Conservation (phyloP, 64 coral and sea anemone genomes). For the Catalaphyllia jardinei region DNA sequence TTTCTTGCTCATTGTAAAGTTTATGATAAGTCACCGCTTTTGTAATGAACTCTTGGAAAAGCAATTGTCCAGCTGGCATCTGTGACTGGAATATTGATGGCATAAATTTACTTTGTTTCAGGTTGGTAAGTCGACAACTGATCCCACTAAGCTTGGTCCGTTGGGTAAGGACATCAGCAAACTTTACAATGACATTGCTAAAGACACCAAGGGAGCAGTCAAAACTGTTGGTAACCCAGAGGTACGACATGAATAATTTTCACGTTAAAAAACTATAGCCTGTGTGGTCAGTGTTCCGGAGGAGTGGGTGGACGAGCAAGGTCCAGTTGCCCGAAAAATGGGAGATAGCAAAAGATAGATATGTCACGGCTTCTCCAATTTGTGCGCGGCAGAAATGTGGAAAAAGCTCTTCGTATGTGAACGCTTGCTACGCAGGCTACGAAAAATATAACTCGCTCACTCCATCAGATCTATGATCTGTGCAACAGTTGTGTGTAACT, state of each 20-base stretch:
- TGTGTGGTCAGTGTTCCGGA: neutral
- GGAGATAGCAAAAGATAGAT: too few relatives aligned
- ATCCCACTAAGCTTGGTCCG: conserved; percentile 85
- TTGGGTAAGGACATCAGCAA: conserved; percentile 89
- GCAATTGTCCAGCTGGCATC: neutral
- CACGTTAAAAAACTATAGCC: too few relatives aligned
- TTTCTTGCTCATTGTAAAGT: too few relatives aligned
- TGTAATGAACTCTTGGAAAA: too few relatives aligned
- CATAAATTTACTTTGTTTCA: conserved; percentile 16
- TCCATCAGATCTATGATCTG: neutral
- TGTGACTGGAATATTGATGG: neutral
- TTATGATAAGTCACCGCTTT: too few relatives aligned
- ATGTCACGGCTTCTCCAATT: too few relatives aligned
- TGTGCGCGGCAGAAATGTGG: too few relatives aligned
- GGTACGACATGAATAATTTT: conserved; percentile 22
- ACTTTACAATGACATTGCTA: conserved; percentile 76
- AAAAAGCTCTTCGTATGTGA: too few relatives aligned
- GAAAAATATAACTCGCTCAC: too few relatives aligned
- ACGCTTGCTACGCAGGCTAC: too few relatives aligned
- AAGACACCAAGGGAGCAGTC: conserved; percentile 80
- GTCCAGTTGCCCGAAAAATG: too few relatives aligned
- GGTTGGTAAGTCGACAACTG: conserved; percentile 90
- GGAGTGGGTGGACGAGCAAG: neutral
- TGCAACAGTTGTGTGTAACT: neutral
- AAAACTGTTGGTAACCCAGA: conserved; percentile 86